phyloP scores from a whole-genome alignment of 2,113 vertebrate genomes.

The Gymnarchus niloticus region DNA sequence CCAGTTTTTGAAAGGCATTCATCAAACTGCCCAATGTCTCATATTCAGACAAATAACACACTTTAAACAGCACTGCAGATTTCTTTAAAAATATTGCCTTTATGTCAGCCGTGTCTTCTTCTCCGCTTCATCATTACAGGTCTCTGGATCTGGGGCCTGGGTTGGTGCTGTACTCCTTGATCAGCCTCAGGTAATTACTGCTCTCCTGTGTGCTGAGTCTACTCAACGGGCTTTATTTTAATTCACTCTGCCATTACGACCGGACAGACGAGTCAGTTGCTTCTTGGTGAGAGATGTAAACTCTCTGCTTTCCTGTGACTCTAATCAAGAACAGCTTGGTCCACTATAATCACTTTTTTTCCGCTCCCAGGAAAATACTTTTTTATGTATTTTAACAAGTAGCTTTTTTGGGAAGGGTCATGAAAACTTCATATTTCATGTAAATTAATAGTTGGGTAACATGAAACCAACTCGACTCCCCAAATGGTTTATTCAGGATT shows the following conservation, averaged over 20 bases:
- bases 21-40: conserved; percentile 14
- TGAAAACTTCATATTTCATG: neutral
- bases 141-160: neutral
- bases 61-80: neutral
- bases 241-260: neutral
- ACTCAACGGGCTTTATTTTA: neutral
- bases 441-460: neutral
- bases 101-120: neutral
- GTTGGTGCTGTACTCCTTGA: neutral
- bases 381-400: neutral
- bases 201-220: neutral
- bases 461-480: neutral
- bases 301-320: neutral
- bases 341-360: neutral
- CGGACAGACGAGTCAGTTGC: neutral
- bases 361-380: neutral
- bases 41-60: conserved; percentile 21
- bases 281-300: neutral
- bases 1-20: conserved; percentile 20
- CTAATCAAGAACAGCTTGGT: neutral
- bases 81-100: neutral
- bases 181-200: neutral
- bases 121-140: neutral
- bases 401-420: neutral
- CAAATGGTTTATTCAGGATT: neutral